Percentiles rank a stretch among this genome's conserved stretches.
These are phyloP conservation scores for Lemur catta DNA, from an alignment of 2,797 vertebrate genomes.

Conservation along the genomic window DNA sequence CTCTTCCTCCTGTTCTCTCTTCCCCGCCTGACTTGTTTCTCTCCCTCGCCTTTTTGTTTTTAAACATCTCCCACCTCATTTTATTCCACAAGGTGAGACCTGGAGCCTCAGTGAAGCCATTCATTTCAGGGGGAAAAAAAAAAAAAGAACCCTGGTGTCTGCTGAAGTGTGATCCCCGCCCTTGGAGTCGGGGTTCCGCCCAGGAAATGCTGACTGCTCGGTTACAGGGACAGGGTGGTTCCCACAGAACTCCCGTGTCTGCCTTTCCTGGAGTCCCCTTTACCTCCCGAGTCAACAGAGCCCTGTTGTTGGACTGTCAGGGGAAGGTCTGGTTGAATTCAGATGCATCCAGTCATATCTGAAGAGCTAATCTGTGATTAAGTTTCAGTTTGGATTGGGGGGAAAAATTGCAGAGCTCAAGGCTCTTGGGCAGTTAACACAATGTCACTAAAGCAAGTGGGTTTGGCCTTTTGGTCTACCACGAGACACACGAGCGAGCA, in stretches of 20 bases:
- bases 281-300: slow-evolving; percentile 31
- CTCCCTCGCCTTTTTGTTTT: background rate
- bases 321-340: slow-evolving; percentile 38
- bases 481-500: accelerated
- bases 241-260: slow-evolving; percentile 10
- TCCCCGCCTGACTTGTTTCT: background rate
- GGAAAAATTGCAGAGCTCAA: background rate
- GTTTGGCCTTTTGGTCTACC: slow-evolving; percentile 30
- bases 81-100: background rate
- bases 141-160: background rate
- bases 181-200: background rate
- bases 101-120: background rate
- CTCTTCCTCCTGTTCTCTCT: background rate
- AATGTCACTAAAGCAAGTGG: background rate
- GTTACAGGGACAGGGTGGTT: background rate
- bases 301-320: slow-evolving; percentile 4
- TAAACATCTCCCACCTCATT: background rate
- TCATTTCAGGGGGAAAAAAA: background rate
- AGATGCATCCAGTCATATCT: slow-evolving; percentile 16
- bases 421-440: background rate
- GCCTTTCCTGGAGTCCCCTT: slow-evolving; percentile 1
- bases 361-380: slow-evolving; percentile 49
- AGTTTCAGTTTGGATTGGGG: slow-evolving; percentile 49
- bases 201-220: background rate
- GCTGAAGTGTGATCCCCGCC: background rate